Evolutionary conservation across 2,888 invertebrate species (phyloP).

Genomic region (Linnaemya tessellans): DNA sequence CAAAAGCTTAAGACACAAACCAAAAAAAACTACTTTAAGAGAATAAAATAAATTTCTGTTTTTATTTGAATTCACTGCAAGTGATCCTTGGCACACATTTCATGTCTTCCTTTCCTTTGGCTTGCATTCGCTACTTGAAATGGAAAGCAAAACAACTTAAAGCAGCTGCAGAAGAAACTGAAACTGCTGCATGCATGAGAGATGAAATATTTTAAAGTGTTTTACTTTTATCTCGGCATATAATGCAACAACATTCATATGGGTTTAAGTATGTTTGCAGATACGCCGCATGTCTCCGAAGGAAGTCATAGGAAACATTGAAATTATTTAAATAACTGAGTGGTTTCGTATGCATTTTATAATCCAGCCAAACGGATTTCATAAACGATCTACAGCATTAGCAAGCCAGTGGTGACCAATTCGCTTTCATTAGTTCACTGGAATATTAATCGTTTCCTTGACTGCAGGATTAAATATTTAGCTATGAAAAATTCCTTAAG

Average conservation of each 20-base stretch:
- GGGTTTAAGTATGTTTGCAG: not conserved
- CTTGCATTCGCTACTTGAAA: slow-evolving; percentile 2
- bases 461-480: too few relatives aligned
- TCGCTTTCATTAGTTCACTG: too few relatives aligned
- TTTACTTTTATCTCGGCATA: not conserved
- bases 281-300: not conserved
- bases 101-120: not conserved
- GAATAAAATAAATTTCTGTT: not conserved
- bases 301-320: not conserved
- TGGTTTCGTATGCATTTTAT: too few relatives aligned
- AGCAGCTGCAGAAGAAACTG: not conserved
- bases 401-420: too few relatives aligned
- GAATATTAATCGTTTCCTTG: too few relatives aligned
- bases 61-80: slow-evolving; percentile 18
- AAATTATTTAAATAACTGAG: too few relatives aligned
- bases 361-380: too few relatives aligned
- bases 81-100: slow-evolving; percentile 37
- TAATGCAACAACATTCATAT: not conserved
- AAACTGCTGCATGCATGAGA: too few relatives aligned
- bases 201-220: not conserved
- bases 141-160: not conserved
- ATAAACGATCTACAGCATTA: too few relatives aligned
- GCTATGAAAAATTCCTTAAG: too few relatives aligned
- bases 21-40: not conserved
- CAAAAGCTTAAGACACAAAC: not conserved